Evolutionary conservation across 1,140 invertebrate genomes (phyloP).

Genomic region (Trissolcus basalis): DNA sequence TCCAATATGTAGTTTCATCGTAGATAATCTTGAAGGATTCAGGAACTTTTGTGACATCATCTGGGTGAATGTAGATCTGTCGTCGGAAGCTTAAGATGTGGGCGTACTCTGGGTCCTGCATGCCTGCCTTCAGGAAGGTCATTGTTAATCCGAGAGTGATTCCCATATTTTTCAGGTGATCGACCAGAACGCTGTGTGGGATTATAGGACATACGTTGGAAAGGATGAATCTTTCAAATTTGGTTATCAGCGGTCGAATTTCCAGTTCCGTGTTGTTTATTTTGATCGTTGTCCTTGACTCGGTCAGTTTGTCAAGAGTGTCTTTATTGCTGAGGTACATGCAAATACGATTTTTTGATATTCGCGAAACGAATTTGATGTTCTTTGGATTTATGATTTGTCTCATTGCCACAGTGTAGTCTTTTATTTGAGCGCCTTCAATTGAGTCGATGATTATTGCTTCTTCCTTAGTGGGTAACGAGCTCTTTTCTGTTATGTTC

Average conservation of each 20-base stretch:
- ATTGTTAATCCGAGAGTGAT: not conserved
- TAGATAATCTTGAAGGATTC: not conserved
- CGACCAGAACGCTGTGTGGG: not conserved
- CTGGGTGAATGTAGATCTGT: constrained; percentile 10
- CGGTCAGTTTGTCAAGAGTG: constrained; percentile 8
- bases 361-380: constrained; percentile 23
- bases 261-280: not conserved
- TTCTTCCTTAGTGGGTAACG: too few species aligned
- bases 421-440: not conserved
- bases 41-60: constrained; percentile 9
- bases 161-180: not conserved
- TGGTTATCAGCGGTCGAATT: constrained; percentile 9
- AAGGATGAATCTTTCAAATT: not conserved
- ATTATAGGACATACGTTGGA: not conserved
- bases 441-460: constrained; percentile 18
- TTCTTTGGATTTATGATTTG: constrained; percentile 15
- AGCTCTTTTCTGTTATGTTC: too few species aligned
- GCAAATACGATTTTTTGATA: constrained; percentile 17
- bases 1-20: constrained; percentile 3
- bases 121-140: not conserved
- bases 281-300: constrained; percentile 3
- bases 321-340: constrained; percentile 12
- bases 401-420: too few species aligned
- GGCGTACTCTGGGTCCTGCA: constrained; percentile 1
- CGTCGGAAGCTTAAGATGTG: constrained; percentile 14